Base-by-base conservation (phyloP, 2,888 invertebrate species). In the Platycheirus albimanus region DNA sequence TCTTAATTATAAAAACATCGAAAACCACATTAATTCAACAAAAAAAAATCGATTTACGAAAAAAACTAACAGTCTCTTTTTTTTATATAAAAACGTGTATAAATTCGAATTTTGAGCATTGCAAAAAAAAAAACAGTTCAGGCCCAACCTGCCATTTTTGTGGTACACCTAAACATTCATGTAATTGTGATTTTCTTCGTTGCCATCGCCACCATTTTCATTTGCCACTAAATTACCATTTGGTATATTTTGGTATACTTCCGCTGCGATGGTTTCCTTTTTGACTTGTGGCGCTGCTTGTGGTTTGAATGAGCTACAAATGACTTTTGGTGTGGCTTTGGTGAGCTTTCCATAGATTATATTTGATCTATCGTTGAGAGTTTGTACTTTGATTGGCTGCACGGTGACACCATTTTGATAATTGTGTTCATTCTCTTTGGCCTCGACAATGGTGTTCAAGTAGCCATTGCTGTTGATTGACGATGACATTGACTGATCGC, bases 361-460 rank as follows among this genome's bases (percentile, higher is more conserved):
- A 75, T 90, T 89, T 19, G 89, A 86, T 11, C 89, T 87, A 54
- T 90, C 90, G 77, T 89, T 90, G 33, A 81, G 84, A 17, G 85
- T 86, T 85, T 86, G 86, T 70, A 91, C 86, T 87, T 90, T 91
- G 43, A 91, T 90, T 54, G 90, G 89, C 85, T 90, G 89, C 56
- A 90, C 84, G 1, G 89, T 89, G 56, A 90, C 89, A 15, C 88
- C 87, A 28, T 87, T 87, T 11, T 88, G 88, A 41, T 87, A 86
- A 67, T 87, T 86, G 19, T 70, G 64, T 30, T 86, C 86, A 67
- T 86, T 86, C 67, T 90, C 90, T 87, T 90, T 90, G 80, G 90
- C 87, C 86, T 91, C 91, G 86, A 88, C 87, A 28, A 91, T 91
- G 58, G 91, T 90, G 84, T 91, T 91, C 47, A 91, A 85, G 56